These are phyloP conservation scores for Xestia ashworthii DNA, from an alignment of 2,888 invertebrate species.

Conservation along the genomic window DNA sequence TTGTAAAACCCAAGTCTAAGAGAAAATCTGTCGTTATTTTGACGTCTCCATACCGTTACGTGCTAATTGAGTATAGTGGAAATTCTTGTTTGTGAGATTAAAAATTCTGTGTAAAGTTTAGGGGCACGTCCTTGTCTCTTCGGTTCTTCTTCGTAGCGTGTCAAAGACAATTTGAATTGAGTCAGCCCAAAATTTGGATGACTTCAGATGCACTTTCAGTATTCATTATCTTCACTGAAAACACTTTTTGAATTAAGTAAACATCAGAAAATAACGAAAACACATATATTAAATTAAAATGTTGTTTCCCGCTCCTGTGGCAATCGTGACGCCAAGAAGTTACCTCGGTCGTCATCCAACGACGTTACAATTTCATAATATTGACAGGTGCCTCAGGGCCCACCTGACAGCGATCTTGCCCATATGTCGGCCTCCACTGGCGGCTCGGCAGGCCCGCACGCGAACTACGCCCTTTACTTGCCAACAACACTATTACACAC, in stretches of 20 bases:
- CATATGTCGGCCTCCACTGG: slow-evolving; percentile 81
- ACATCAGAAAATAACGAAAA: not conserved
- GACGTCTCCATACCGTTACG: not conserved
- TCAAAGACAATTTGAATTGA: no score
- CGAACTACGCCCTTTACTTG: slow-evolving; percentile 73
- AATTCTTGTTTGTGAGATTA: not conserved
- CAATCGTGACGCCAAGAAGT: slow-evolving; percentile 43
- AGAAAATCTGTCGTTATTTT: not conserved
- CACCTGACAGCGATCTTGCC: slow-evolving; percentile 88
- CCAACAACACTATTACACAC: slow-evolving; percentile 29
- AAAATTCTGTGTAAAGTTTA: not conserved
- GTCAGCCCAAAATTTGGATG: no score
- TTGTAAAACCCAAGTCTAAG: not conserved
- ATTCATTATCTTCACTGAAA: not conserved
- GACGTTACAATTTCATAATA: slow-evolving; percentile 71
- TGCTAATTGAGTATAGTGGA: not conserved
- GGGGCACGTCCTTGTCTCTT: not conserved
- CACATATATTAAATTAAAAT: slow-evolving; percentile 15
- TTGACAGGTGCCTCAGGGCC: slow-evolving; percentile 83
- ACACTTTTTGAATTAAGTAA: not conserved
- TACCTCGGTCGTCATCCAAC: slow-evolving; percentile 53
- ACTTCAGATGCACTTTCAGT: no score
- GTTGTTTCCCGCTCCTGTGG: slow-evolving; percentile 16
- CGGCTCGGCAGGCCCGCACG: slow-evolving; percentile 74
- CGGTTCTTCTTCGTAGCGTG: no score